Evolutionary conservation across 1,140 invertebrate species (phyloP), one percentile per base, ranked within the genome.

Genomic region (Nylanderia fulva): DNA sequence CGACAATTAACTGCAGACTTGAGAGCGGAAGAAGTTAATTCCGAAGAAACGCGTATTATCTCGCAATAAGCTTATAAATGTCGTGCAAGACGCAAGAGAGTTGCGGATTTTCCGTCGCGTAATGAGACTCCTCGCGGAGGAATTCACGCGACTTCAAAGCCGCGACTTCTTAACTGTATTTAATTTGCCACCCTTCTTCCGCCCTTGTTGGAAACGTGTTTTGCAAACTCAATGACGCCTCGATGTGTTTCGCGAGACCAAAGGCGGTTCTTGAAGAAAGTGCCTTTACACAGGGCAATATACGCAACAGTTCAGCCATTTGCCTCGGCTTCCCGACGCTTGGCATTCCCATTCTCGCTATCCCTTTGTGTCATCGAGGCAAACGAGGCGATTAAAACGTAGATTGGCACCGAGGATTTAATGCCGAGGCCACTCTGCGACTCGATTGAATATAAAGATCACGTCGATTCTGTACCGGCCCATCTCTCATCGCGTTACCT

Each of bases 331-430:
- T 45, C 36, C 11, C 71, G n/a, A 56, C 60, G 60, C 69, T 21
- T 15, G 33, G 52, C n/a, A 58, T 64, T 36, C 39, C 27, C 21
- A 48, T 79, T 36, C 54, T 79, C 54, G 45, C 58, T 71, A 39
- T 56, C 39, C 74, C 76, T 86, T 86, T 84, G 84, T 89, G 33
- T 56, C 60, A 24, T 11, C 52, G 56, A 39, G n/a, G 56, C 64
- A 27, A 72, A 85, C 77, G 69, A 88, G 45, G 29, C 75, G 85
- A 86, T 86, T 84, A 89, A 74, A 87, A 85, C 76, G 68, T 56
- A 77, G 61, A 85, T 85, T 80, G 52, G 29, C 56, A 27, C 27
- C 66, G 18, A 71, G 77, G 66, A 64, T 82, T 82, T 82, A 82
- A 82, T 60, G 68, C 24, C 66, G 48, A 42, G 29, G 27, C 54